A percentile compares a stretch with the other conserved stretches of the same genome.
These are phyloP conservation scores for Tyrannus savana DNA, from an alignment of 2,113 vertebrate species.

Conservation along the genomic window DNA sequence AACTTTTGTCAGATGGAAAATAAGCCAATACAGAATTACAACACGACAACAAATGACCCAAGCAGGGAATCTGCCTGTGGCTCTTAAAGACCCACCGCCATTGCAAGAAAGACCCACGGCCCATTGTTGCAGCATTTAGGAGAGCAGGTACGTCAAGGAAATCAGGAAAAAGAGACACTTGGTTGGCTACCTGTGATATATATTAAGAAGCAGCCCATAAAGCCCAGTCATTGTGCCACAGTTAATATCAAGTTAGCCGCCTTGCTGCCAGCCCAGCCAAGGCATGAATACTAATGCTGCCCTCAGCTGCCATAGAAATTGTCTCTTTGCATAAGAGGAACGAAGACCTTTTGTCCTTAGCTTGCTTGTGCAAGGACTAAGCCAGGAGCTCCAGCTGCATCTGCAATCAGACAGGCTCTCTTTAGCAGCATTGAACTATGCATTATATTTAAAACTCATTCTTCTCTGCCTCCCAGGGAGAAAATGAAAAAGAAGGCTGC, in stretches of 20 bases:
- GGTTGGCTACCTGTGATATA: neutral
- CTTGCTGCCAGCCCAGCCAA: constrained; percentile 28
- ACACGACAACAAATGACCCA: neutral
- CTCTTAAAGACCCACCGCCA: neutral
- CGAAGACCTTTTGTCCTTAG: constrained; percentile 15
- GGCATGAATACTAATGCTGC: constrained; percentile 40
- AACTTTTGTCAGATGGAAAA: constrained; percentile 26
- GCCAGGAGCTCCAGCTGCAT: constrained; percentile 43
- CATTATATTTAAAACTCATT: neutral
- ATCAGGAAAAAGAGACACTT: neutral
- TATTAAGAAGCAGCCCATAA: neutral
- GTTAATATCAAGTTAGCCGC: neutral
- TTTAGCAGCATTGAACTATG: neutral
- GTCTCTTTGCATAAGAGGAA: constrained; percentile 21
- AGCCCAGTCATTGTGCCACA: neutral
- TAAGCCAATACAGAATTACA: neutral
- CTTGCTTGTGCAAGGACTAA: neutral
- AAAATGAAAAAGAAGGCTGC: neutral
- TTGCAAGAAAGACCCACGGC: neutral
- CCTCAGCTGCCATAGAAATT: constrained; percentile 34
- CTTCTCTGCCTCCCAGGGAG: neutral
- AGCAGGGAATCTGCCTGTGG: neutral
- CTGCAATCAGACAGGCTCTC: neutral
- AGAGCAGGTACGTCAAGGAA: neutral
- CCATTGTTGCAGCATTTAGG: accelerated